Base-by-base conservation (phyloP, 2,888 invertebrate species). In the Odontocolon sp. region DNA sequence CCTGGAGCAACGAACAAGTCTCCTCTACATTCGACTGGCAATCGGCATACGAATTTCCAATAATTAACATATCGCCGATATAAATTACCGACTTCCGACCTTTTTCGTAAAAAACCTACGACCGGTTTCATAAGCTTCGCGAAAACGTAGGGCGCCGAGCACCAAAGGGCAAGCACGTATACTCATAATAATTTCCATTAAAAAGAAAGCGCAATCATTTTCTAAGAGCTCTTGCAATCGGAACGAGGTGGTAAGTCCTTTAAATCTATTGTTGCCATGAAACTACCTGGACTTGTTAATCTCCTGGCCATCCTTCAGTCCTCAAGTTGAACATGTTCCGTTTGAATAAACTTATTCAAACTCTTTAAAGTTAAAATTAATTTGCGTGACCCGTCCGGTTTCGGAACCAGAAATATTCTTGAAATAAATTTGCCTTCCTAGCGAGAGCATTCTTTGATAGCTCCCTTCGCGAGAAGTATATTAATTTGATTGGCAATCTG, bases 111-210 rank as follows among this genome's bases (percentile, higher is more conserved):
- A 36, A 16, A 14, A 0, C 56, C 42, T 0, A 72, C 26, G 1
- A 80, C 9, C 5, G 74, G 78, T 47, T 79, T 76, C 38, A 85
- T 23, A 11, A 85, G 38, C 72, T 85, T 84, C 8, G 84, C 80
- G 36, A 84, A 84, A 5, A 82, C 61, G 42, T 66, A 85, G 1
- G 85, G 83, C 5, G 83, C 82, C 8, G 79, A 76, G 26, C 77
- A 3, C 83, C 83, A 57, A 85, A 85, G 1, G 83, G 83, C 4
- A 84, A 38, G 23, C 78, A 78, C n/a, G 63, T 81, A 61, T 78
- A 85, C 64, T 84, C 78, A 72, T 73, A 84, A 1, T 79, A n/a
- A 14, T 21, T 23, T 0, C 50, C 69, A 1, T 72, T 21, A 67
- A 79, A 82, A 1, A 36, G 21, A 68, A 84, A 85, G 31, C 80